phyloP scores from a whole-genome alignment of 2,797 vertebrate genomes.

The Orientallactaga sibirica region DNA sequence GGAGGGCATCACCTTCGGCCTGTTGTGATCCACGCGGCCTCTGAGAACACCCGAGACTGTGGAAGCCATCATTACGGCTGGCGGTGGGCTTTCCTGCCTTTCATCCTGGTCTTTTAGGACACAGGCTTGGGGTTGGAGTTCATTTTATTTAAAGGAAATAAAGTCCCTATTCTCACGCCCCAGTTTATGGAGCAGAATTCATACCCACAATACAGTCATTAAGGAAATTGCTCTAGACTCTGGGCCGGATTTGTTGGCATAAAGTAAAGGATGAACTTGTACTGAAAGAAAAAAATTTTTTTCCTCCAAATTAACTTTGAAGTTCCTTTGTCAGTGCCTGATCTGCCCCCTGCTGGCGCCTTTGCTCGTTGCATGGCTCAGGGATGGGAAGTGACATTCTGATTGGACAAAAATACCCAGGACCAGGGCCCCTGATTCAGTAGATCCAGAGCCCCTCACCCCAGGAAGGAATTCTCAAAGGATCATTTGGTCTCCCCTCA shows the following conservation, averaged over 20 bases:
- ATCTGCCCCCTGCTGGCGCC: constrained; percentile 83
- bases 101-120: not conserved
- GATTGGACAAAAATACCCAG: not conserved
- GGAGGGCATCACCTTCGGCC: not conserved
- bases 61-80: not conserved
- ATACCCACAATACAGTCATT: constrained; percentile 45
- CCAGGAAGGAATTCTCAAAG: not conserved
- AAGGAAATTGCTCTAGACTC: constrained; percentile 48
- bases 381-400: not conserved
- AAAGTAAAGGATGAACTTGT: constrained; percentile 10
- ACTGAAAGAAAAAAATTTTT: constrained; percentile 9
- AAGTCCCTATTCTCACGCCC: constrained; percentile 53
- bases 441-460: not conserved
- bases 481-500: not conserved
- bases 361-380: constrained; percentile 47
- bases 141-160: constrained; percentile 63
- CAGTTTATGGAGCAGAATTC: constrained; percentile 62
- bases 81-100: not conserved
- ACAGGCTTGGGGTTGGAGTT: constrained; percentile 7
- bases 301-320: not conserved
- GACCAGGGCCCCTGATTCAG: accelerated
- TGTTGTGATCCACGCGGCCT: too few species aligned
- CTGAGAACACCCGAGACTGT: not conserved
- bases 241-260: constrained; percentile 45
- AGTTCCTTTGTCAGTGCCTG: constrained; percentile 76